These are phyloP conservation scores for Arge pagana DNA, from an alignment of 2,888 invertebrate species.

Conservation along the genomic window DNA sequence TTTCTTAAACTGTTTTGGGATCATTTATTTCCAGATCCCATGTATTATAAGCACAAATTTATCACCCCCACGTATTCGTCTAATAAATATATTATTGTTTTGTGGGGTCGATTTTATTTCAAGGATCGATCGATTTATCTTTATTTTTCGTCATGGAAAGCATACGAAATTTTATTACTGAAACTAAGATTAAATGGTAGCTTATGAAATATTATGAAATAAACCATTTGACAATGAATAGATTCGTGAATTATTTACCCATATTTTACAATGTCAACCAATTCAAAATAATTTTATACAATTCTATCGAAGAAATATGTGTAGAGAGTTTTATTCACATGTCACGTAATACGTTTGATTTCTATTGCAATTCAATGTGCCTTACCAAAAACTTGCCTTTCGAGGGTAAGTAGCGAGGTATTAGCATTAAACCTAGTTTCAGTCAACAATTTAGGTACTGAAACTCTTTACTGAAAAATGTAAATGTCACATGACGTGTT, in stretches of 20 bases:
- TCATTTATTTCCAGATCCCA: constrained; percentile 55
- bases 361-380: constrained; percentile 6
- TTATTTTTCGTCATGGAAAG: too few species aligned
- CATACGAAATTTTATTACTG: too few species aligned
- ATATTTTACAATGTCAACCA: not conserved
- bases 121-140: constrained; percentile 1
- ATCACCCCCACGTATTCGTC: constrained; percentile 37
- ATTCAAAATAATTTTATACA: not conserved
- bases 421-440: constrained; percentile 21
- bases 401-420: constrained; percentile 52
- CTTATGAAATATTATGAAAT: constrained; percentile 37
- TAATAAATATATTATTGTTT: constrained; percentile 40
- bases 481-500: constrained; percentile 35
- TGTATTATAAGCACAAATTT: constrained; percentile 35
- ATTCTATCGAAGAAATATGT: too few species aligned
- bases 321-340: not conserved
- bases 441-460: constrained; percentile 6
- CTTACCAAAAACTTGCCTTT: constrained; percentile 38
- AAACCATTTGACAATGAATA: constrained; percentile 49
- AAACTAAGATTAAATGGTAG: too few species aligned
- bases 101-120: constrained; percentile 39
- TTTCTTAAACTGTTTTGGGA: constrained; percentile 52
- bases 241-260: constrained; percentile 41
- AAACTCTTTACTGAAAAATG: constrained; percentile 12
- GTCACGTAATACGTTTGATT: constrained; percentile 2